A percentile compares a stretch with the other conserved stretches of the same genome.
Conservation (phyloP, 64 coral and sea anemone genomes). For the Montipora efflorescens region DNA sequence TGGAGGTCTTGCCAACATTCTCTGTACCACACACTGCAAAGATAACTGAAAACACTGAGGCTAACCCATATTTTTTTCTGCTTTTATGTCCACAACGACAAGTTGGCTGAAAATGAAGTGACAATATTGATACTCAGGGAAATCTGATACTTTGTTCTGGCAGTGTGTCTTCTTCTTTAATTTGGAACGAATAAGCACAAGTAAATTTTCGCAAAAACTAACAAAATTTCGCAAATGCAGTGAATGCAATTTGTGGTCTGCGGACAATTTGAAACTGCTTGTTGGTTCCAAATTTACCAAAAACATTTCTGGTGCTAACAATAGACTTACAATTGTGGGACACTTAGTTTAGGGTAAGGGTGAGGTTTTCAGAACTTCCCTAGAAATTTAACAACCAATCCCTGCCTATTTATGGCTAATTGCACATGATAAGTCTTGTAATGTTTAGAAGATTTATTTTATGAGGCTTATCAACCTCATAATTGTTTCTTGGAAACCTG, state of each 20-base stretch:
- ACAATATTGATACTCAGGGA: slow-evolving; percentile 17
- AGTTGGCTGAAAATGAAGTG: slow-evolving; percentile 15
- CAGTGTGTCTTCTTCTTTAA: not conserved
- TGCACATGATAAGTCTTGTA: not conserved
- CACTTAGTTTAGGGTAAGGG: not conserved
- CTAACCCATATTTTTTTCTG: slow-evolving; percentile 40
- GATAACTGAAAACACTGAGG: slow-evolving; percentile 36
- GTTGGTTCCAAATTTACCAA: slow-evolving; percentile 14
- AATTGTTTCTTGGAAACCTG: no score
- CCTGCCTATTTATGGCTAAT: not conserved
- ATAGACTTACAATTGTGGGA: slow-evolving; percentile 2
- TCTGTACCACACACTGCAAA: slow-evolving; percentile 47
- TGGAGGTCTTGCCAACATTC: slow-evolving; percentile 55
- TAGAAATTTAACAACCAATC: not conserved
- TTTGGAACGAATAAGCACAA: not conserved
- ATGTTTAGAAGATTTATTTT: not conserved
- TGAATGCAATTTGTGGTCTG: no score
- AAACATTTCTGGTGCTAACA: not conserved
- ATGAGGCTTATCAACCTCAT: no score
- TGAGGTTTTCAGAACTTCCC: not conserved
- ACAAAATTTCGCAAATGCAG: no score
- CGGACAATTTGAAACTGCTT: not conserved
- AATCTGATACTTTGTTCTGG: not conserved
- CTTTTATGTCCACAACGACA: slow-evolving; percentile 28
- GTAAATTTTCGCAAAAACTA: no score